Conservation (phyloP, 2,888 invertebrate species). For the Meiosimyza platycephala region DNA sequence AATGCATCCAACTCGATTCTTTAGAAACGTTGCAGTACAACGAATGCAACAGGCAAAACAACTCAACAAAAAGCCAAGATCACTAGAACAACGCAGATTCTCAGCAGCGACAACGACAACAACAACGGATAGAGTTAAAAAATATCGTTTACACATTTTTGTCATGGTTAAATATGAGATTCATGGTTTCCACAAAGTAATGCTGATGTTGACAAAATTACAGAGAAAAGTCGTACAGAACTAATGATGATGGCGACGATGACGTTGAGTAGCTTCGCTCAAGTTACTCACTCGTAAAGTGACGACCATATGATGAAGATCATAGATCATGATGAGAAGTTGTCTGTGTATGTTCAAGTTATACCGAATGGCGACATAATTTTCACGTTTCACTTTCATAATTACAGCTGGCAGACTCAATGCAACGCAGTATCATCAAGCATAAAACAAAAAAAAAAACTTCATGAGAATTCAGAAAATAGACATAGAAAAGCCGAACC, state of each 20-base stretch:
- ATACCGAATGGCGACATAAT: constrained; percentile 29
- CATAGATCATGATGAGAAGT: background rate
- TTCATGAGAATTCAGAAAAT: background rate
- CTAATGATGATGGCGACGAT: background rate
- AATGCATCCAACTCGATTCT: background rate
- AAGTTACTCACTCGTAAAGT: background rate
- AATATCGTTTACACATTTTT: constrained; percentile 27
- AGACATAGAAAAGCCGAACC: background rate
- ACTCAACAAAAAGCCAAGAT: background rate
- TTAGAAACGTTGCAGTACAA: constrained; percentile 6
- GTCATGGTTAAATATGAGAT: constrained; percentile 25
- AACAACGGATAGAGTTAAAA: constrained; percentile 3
- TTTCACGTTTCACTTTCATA: constrained; percentile 44
- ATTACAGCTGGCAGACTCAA: constrained; percentile 32
- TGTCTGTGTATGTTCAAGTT: background rate
- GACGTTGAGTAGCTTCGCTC: background rate
- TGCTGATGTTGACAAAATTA: constrained; percentile 16
- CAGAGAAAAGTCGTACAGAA: background rate
- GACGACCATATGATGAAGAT: background rate
- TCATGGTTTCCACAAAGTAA: constrained; percentile 22
- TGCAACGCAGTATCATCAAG: background rate
- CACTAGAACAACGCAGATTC: background rate
- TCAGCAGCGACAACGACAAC: background rate
- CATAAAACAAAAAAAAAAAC: background rate
- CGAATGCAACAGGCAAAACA: background rate